Base-by-base conservation (phyloP, 2,113 vertebrate genomes). In the Shinisaurus crocodilurus region DNA sequence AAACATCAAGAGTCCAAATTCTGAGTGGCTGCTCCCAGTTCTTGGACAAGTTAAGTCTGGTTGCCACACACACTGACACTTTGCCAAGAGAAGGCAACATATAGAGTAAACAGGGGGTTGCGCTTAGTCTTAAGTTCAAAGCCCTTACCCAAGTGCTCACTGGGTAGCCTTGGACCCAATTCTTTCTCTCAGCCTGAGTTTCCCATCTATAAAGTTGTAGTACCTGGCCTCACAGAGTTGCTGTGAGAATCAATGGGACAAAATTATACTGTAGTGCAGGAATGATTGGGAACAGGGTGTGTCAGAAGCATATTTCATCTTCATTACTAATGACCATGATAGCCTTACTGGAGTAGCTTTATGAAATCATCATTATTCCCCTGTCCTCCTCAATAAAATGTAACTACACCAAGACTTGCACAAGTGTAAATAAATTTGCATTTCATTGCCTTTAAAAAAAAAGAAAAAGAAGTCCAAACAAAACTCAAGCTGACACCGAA, bases 351-450 rank as follows among this genome's bases (percentile, higher is more conserved):
- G n/a, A 85, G 16, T 50, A 34, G 27, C 74, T 85, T 18, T 70
- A 69, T 67, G 37, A 40, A 70, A 86, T 89, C 50, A 10, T 91
- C 86, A 80, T 89, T 92, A 92, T 70, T 50, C 70, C 87, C 13
- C 81, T 1, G 9, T 93, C 43, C 67, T 77, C 91, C 91, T 75
- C 88, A 94, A 80, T 85, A 85, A 95, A 93, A 92, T 6, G 34
- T 45, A 57, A 90, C 89, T 91, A 18, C 3, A 50, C 88, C 16
- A 84, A 65, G 45, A n/a, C 86, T 92, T 43, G 72, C 89, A 69
- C 32, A 92, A 92, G 25, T 75, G 79, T 92, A 96, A 95, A 91
- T 92, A 92, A 90, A 86, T 93, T 92, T 93, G n/a, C 45, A 90
- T 63, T 90, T 93, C 89, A 48, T 90, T 92, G 89, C 65, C 32